phyloP scores from a whole-genome alignment of 2,797 vertebrate species.

The Pseudochromis fuscus region DNA sequence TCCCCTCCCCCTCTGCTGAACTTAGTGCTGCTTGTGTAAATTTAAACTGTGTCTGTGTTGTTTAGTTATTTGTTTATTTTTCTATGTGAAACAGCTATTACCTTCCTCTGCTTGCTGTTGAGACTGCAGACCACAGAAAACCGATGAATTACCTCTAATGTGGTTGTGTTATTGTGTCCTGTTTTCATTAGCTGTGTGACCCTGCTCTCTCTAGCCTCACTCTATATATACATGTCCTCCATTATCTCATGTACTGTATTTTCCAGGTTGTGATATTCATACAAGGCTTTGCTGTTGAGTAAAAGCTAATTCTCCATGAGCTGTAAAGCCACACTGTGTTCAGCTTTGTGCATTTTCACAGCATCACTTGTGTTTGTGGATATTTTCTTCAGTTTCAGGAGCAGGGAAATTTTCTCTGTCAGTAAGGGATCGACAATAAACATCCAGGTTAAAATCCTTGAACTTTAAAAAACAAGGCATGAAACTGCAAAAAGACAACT shows the following conservation, averaged over 20 bases:
- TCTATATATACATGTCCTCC: background rate
- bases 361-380: background rate
- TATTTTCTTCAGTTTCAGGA: background rate
- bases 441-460: too few species aligned
- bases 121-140: conserved; percentile 26
- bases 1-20: conserved; percentile 34
- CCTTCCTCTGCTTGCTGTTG: background rate
- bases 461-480: too few species aligned
- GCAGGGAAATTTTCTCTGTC: background rate
- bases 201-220: conserved; percentile 11
- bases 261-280: conserved; percentile 13
- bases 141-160: conserved; percentile 45
- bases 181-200: conserved; percentile 42
- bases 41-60: conserved; percentile 22
- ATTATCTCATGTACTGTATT: background rate
- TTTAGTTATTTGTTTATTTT: conserved; percentile 5
- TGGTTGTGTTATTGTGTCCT: conserved; percentile 26
- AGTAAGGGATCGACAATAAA: too few species aligned
- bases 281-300: background rate
- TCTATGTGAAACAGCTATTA: conserved; percentile 17
- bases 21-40: background rate
- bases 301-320: too few species aligned
- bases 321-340: background rate
- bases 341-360: background rate
- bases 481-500: too few species aligned